phyloP scores from a whole-genome alignment of 2,113 vertebrate species.

The Mesitornis unicolor region DNA sequence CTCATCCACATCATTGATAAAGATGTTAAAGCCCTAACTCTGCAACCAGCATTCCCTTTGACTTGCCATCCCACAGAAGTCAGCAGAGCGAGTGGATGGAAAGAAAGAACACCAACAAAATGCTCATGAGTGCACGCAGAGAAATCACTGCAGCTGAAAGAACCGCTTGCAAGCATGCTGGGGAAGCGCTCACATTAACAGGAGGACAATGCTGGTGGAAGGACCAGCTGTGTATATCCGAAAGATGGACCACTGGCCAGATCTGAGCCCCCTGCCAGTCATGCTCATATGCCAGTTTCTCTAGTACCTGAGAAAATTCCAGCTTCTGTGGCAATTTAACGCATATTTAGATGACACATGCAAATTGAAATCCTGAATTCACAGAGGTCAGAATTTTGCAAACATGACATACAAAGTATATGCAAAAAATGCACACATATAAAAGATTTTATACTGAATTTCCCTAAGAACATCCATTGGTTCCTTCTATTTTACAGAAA shows the following conservation, averaged over 20 bases:
- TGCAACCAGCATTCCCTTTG: neutral
- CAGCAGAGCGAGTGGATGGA: neutral
- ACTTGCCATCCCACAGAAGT: neutral
- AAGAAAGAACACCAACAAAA: neutral
- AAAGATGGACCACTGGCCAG: neutral
- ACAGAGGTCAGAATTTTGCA: neutral
- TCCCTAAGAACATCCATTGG: neutral
- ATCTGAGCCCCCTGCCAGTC: neutral
- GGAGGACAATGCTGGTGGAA: neutral
- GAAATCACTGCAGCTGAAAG: neutral
- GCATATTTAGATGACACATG: neutral
- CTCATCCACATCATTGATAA: too few relatives aligned
- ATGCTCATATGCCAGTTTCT: neutral
- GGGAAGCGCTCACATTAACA: neutral
- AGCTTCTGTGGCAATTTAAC: neutral
- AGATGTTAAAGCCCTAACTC: too few relatives aligned
- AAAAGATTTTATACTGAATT: neutral
- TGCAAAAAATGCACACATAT: neutral
- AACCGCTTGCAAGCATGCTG: neutral
- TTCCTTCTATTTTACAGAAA: neutral
- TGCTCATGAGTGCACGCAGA: accelerated
- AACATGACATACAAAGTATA: neutral
- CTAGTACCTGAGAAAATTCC: neutral
- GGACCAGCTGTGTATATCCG: neutral
- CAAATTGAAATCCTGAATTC: neutral